A percentile compares a stretch with the other conserved stretches of the same genome.
These are phyloP conservation scores for Nothoprocta perdicaria DNA, from an alignment of 2,113 vertebrate genomes.

Conservation along the genomic window DNA sequence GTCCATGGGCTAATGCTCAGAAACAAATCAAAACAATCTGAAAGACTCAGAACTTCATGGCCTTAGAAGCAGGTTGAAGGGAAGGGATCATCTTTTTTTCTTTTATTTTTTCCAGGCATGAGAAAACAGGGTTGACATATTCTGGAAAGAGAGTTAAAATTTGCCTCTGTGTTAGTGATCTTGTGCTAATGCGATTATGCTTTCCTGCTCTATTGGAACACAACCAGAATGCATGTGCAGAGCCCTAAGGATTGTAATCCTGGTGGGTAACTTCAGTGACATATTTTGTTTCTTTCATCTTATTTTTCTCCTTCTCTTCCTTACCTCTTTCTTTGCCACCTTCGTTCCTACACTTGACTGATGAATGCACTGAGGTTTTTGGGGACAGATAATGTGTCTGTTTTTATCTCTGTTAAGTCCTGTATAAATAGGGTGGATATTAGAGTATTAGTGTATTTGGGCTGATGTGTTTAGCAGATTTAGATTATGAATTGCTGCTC, in stretches of 20 bases:
- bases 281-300: background rate
- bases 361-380: background rate
- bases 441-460: slow-evolving; percentile 37
- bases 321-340: background rate
- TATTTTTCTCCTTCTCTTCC: background rate
- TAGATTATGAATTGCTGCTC: slow-evolving; percentile 56
- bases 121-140: background rate
- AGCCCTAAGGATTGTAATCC: background rate
- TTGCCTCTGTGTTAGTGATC: background rate
- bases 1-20: background rate
- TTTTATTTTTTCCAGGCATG: background rate
- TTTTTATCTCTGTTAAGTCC: slow-evolving; percentile 19
- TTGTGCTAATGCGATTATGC: background rate
- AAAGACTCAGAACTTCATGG: background rate
- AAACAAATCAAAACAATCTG: background rate
- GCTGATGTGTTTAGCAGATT: slow-evolving; percentile 35
- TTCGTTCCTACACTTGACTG: background rate
- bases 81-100: background rate
- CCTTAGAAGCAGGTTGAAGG: background rate
- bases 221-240: background rate
- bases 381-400: background rate
- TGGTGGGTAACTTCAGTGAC: too few relatives aligned
- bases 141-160: background rate
- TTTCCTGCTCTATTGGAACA: background rate
- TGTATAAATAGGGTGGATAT: slow-evolving; percentile 44